phyloP scores from a whole-genome alignment of 2,888 invertebrate genomes.

The Microchrysa polita region DNA sequence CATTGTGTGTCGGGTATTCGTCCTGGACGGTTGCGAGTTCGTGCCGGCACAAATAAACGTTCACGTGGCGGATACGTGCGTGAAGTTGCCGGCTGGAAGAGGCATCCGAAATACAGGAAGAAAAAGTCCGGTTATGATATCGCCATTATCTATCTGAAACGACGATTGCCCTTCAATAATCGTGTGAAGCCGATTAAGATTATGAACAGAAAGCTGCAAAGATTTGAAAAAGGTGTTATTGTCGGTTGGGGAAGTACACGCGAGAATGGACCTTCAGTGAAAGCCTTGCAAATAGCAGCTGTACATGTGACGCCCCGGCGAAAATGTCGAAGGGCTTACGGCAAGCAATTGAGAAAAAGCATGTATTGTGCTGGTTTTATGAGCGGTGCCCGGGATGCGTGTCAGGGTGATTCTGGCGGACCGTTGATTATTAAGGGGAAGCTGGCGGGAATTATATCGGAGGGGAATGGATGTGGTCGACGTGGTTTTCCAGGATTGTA shows the following conservation, averaged over 20 bases:
- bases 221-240: not conserved
- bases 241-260: slow-evolving; percentile 17
- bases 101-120: slow-evolving; percentile 2
- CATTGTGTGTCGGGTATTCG: slow-evolving; percentile 49
- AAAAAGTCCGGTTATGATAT: slow-evolving; percentile 64
- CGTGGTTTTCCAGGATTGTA: slow-evolving; percentile 61
- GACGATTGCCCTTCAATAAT: slow-evolving; percentile 53
- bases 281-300: not conserved
- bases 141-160: slow-evolving; percentile 65
- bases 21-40: not conserved
- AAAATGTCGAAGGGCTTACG: slow-evolving; percentile 19
- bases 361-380: slow-evolving; percentile 39
- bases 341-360: not conserved
- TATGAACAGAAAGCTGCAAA: not conserved
- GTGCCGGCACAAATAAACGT: slow-evolving; percentile 11
- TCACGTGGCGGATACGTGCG: not conserved
- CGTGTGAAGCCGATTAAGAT: not conserved
- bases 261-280: not conserved
- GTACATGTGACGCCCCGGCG: not conserved
- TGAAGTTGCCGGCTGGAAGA: slow-evolving; percentile 6
- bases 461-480: slow-evolving; percentile 60
- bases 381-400: slow-evolving; percentile 14
- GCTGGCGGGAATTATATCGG: slow-evolving; percentile 58
- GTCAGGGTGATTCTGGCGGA: slow-evolving; percentile 43
- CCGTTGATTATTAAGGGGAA: slow-evolving; percentile 54